phyloP scores from a whole-genome alignment of 2,888 invertebrate genomes.

The Phengaris alcon region DNA sequence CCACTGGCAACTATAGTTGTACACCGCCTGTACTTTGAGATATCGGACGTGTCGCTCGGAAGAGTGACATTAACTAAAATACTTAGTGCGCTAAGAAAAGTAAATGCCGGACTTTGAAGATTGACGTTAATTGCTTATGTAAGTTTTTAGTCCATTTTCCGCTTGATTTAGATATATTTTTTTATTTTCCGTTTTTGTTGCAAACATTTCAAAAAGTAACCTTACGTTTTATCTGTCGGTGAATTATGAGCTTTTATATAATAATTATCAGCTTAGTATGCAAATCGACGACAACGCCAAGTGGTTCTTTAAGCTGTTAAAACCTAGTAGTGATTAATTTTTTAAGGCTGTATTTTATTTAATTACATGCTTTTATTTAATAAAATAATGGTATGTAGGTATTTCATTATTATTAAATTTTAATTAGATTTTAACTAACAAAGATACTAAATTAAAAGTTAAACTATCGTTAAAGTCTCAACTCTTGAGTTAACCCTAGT shows the following conservation, averaged over 20 bases:
- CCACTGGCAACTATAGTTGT: conserved; percentile 69
- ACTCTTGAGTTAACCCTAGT: background rate
- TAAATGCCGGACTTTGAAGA: background rate
- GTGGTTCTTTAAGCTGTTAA: background rate
- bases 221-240: conserved; percentile 7
- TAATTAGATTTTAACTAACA: no score
- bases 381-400: no score
- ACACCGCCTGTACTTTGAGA: conserved; percentile 60
- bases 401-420: no score
- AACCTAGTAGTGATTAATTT: background rate
- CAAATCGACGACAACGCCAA: background rate
- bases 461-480: background rate
- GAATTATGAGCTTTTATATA: conserved; percentile 26
- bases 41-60: conserved; percentile 58
- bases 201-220: conserved; percentile 10
- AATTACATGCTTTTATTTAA: background rate
- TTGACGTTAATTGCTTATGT: background rate
- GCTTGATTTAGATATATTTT: background rate
- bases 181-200: background rate
- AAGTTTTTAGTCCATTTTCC: conserved; percentile 9
- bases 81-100: background rate
- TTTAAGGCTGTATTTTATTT: background rate
- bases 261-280: conserved; percentile 14
- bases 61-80: conserved; percentile 46
- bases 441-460: no score